Evolutionary conservation across 92 coral and sea anemone genomes (phyloP), one percentile per base, ranked within the genome.

Genomic region (Zoanthus solanderi): DNA sequence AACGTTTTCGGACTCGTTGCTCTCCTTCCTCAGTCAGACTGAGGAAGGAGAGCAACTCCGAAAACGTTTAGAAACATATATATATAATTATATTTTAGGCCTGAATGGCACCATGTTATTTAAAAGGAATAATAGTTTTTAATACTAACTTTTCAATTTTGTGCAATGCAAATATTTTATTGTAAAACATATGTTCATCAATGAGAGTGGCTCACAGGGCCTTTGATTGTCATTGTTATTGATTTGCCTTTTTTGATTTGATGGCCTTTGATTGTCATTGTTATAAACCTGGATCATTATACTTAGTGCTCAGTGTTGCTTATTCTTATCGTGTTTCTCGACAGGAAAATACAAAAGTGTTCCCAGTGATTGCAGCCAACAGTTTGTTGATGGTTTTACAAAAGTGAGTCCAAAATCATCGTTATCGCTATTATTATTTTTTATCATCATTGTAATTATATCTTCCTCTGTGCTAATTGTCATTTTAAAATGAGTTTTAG

Each of bases 291-390:
- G 9, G 2, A 10, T 30, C 6, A 14, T 14, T 23, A 0, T 3
- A n/a, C 67, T 15, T 6, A 5, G 67, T 60, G n/a, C 31, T 23
- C 0, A 11, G 15, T 13, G 52, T 23, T 23, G 50, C 18, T 15
- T 71, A 32, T 9, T 65, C 13, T 4, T 12, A 6, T 79, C 18
- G 46, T 34, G 45, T 56, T 86, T 76, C 58, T 45, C 32, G 7
- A 37, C 71, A 94, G 96, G 47, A 79, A 9, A 82, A 89, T 9
- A 87, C 77, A n/a, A 91, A 78, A 78, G 83, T 85, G 69, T 79
- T 94, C 48, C 94, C 96, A 44, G 69, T 90, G 53, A 76, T 75
- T 57, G 87, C 89, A 29, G 94, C 78, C 15, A 79, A 84, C 71
- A 84, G 96, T 79, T 54, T 94, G 71, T 63, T 94, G 75, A 67